A percentile compares a stretch with the other conserved stretches of the same genome.
phyloP scores from a whole-genome alignment of 2,113 vertebrate species.

The Tichodroma muraria region DNA sequence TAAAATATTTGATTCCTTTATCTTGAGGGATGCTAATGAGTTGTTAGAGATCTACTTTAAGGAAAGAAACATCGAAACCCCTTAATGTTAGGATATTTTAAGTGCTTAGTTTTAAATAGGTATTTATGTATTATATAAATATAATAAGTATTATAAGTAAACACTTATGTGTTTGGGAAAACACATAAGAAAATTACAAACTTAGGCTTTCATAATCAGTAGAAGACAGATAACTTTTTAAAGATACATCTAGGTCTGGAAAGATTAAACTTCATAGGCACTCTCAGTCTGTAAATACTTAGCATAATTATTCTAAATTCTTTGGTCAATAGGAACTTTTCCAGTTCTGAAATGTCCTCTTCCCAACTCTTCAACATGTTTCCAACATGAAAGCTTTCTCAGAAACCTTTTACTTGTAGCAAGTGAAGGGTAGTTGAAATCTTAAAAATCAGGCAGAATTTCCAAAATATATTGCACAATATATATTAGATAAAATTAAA shows the following conservation, averaged over 20 bases:
- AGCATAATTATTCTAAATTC: not conserved
- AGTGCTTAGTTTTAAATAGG: not conserved
- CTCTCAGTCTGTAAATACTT: not conserved
- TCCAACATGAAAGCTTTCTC: not conserved
- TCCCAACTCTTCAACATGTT: not conserved
- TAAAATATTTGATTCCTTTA: not conserved
- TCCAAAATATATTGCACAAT: not conserved
- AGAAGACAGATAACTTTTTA: not conserved
- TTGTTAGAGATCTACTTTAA: not conserved
- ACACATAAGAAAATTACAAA: not conserved
- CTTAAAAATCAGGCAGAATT: not conserved
- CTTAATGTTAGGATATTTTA: not conserved
- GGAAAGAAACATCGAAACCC: not conserved
- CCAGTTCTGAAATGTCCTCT: not conserved
- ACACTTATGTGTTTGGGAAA: too few species aligned
- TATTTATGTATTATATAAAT: too few species aligned
- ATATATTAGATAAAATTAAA: not conserved
- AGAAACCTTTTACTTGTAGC: not conserved
- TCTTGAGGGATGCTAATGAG: not conserved
- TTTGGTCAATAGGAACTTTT: not conserved
- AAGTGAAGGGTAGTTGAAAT: not conserved
- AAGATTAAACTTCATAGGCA: not conserved
- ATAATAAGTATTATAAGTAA: too few species aligned
- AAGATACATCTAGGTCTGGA: not conserved
- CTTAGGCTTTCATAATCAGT: not conserved